Conservation (phyloP, 2,113 vertebrate genomes). For the Dromiciops gliroides region DNA sequence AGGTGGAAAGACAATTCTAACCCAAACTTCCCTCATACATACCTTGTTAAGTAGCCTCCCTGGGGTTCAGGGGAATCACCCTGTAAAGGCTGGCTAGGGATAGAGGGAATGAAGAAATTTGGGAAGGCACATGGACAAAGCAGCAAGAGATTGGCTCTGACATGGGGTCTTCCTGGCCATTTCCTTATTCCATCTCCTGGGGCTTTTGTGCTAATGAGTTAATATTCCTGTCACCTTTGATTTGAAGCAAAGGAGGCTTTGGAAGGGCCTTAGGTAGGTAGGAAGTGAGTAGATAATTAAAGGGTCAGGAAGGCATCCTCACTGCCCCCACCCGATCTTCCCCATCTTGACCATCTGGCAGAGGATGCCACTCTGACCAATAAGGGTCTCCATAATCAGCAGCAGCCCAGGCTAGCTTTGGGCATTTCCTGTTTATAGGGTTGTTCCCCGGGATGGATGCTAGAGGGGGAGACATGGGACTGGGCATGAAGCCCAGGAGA, state of each 20-base stretch:
- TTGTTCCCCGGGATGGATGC: constrained; percentile 40
- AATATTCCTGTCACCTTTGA: constrained; percentile 59
- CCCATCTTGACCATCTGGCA: neutral
- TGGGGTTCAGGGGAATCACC: neutral
- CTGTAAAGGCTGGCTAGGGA: neutral
- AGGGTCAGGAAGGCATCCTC: constrained; percentile 24
- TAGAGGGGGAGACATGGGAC: neutral
- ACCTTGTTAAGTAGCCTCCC: neutral
- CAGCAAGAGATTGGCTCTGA: neutral
- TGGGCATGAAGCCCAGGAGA: constrained; percentile 4
- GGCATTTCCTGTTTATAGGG: constrained; percentile 57
- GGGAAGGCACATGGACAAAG: neutral
- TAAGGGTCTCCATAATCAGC: neutral
- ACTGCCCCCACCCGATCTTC: neutral
- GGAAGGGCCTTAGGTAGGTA: constrained; percentile 15
- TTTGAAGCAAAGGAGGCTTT: constrained; percentile 53
- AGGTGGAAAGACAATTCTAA: neutral
- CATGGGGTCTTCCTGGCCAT: neutral
- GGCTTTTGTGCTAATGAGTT: constrained; percentile 59
- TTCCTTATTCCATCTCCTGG: neutral
- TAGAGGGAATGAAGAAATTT: neutral
- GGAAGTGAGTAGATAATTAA: constrained; percentile 1
- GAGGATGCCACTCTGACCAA: neutral
- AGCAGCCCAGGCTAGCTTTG: constrained; percentile 6
- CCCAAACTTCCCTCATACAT: neutral